Base-by-base conservation (phyloP, 2,113 vertebrate species). In the Myrmophylax atrothorax region DNA sequence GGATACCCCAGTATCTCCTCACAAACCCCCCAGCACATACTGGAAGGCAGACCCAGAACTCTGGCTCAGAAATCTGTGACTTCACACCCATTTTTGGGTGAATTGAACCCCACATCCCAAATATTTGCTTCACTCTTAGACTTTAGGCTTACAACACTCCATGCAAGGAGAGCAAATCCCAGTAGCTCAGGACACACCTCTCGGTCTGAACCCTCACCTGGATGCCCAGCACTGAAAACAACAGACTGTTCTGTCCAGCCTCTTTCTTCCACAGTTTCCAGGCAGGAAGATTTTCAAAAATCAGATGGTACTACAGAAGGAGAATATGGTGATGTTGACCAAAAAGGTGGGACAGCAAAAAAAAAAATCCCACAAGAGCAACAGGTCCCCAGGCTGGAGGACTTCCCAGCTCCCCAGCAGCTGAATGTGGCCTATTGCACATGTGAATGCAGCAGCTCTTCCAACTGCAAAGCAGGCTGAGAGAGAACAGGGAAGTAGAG, bases 121-220 rank as follows among this genome's bases (percentile, higher is more conserved):
- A 1, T 1, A 58, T 17, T 40, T 79, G 19, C n/a, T 70, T 66
- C 56, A 55, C 1, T 1, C 12, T 12, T 29, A 70, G 44, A 44
- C 26, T 29, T 64, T 15, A 58, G 3, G 14, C 29, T 75, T 44
- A 31, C 7, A 38, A 14, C 0, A 1, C 10, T 78, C 37, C 17
- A 4, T 25, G 47, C 20, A 90, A 72, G 35, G 67, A 50, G 5
- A 84, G 9, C 8, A 84, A 91, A 68, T 38, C 38, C 86, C n/a
- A 74, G 1, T 4, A 67, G 14, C 7, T 84, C 66, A 75, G 26
- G 53, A 72, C 40, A 9, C 17, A 22, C 13, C 18, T n/a, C 38
- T 40, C 2, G 1, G 35, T 23, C 33, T 55, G 69, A 85, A 23
- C 5, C 12, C n/a, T 55, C 7, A 14, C 2, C 10, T 7, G 37